Evolutionary conservation across 2,113 vertebrate species (phyloP), one percentile per base, ranked within the genome.

Genomic region (Bucco capensis): DNA sequence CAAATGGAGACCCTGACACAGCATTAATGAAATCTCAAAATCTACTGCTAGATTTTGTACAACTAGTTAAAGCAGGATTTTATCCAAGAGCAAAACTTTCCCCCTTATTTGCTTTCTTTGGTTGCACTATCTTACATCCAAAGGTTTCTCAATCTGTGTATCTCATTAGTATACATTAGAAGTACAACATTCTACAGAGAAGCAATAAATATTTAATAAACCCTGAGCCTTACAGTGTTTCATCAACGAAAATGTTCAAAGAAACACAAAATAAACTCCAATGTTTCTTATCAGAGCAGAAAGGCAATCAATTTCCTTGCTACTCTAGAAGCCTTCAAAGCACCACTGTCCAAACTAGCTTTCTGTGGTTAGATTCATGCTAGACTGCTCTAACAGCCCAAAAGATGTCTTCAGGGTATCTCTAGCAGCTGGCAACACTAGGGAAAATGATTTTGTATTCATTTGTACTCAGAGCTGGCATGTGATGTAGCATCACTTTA

Each of bases 121-220:
- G n/a, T 60, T 64, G 61, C 35, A 44, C 44, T 53, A 2, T 9
- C 14, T n/a, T 6, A 18, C 44, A 74, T n/a, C 31, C 22, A 71
- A 67, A 86, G 65, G 17, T 56, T 82, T 81, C 57, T 67, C 27
- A 77, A 1, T 25, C 13, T 8, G 4, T 8, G 15, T 35, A 57
- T 24, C 54, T 70, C 60, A 54, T 60, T 73, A 81, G n/a, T 44
- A 67, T 22, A 78, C 30, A 80, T 35, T 1, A 87, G 31, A 88
- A 82, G 30, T 47, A 80, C 38, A 76, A 79, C 14, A 42, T 5
- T 56, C 62, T 66, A 71, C 35, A 88, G 46, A 83, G 44, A 49
- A 83, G 47, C 27, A 80, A 22, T 62, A 91, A 88, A 91, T 74
- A 89, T 70, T 76, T 66, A 91, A 89, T 54, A 80, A 66, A 73